Base-by-base conservation (phyloP, 2,113 vertebrate genomes). In the Maylandia zebra region DNA sequence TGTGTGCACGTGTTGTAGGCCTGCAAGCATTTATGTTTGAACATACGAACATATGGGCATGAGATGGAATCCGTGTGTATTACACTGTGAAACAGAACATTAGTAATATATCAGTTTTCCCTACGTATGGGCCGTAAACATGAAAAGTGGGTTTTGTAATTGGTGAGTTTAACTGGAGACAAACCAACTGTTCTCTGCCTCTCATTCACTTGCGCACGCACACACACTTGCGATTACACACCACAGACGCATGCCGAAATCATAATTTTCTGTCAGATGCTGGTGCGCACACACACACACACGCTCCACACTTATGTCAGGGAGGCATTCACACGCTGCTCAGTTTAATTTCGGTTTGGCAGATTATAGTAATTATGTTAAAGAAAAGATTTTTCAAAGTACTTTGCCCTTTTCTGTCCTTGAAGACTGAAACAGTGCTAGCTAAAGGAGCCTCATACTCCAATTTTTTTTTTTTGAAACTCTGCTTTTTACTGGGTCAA, bases 331-430 rank as follows among this genome's bases (percentile, higher is more conserved):
- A 85, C 84, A 82, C 10, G 4, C 83, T 36, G 84, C 12, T 86
- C 82, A 86, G 89, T 89, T 92, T 92, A 82, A 92, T 92, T 92
- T 90, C 32, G 74, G 79, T 89, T 85, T 74, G 80, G 79, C 86
- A 88, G 91, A 95, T 95, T 90, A 94, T 79, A 89, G 92, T 92
- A 83, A 94, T 94, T 92, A 91, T 76, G 85, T 56, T 82, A 83
- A 93, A 93, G 83, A 92, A 93, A 91, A 86, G 81, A 82, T 83
- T 92, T 91, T 89, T 41, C 76, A 17, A 80, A 93, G 83, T 84
- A 69, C 89, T 90, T 92, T 91, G 87, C 69, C 85, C 88, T 92
- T 90, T 92, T 84, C 71, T 83, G 80, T 87, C 91, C 91, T 92
- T 93, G 85, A 89, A 86, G 43, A 81, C 19, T 83, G 69, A 74